Evolutionary conservation across 2,113 vertebrate species (phyloP).

Genomic region (Paralichthys olivaceus): DNA sequence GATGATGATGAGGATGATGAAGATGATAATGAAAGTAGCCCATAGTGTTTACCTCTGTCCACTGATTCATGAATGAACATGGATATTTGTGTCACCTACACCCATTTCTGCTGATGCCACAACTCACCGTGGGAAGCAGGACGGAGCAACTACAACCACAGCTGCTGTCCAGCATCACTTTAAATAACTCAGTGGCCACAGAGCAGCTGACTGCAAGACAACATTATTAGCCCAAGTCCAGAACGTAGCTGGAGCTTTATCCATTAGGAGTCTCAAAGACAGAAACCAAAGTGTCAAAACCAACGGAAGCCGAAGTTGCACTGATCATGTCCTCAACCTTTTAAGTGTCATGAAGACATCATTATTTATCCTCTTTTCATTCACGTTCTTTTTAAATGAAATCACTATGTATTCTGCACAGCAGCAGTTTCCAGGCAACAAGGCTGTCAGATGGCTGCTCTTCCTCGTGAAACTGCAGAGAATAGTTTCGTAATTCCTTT

Average conservation of each 20-base stretch:
- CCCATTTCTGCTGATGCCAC: slow-evolving; percentile 59
- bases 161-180: slow-evolving; percentile 65
- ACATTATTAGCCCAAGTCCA: slow-evolving; percentile 7
- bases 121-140: slow-evolving; percentile 26
- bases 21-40: neutral
- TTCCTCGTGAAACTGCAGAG: too few species aligned
- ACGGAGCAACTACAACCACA: slow-evolving; percentile 48
- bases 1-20: neutral
- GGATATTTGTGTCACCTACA: slow-evolving; percentile 45
- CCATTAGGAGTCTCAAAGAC: too few species aligned
- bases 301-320: too few species aligned
- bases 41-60: slow-evolving; percentile 1
- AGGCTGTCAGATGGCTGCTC: too few species aligned
- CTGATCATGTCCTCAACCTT: too few species aligned
- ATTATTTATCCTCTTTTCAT: too few species aligned
- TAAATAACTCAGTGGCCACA: slow-evolving; percentile 48
- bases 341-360: too few species aligned
- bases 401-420: too few species aligned
- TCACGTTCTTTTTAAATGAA: too few species aligned
- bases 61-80: slow-evolving; percentile 24
- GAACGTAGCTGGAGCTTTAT: neutral
- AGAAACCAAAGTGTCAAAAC: too few species aligned
- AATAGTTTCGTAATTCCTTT: too few species aligned
- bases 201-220: slow-evolving; percentile 51
- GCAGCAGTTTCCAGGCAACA: too few species aligned